These are phyloP conservation scores for Baronia brevicornis DNA, from an alignment of 2,888 invertebrate genomes.

Conservation along the genomic window DNA sequence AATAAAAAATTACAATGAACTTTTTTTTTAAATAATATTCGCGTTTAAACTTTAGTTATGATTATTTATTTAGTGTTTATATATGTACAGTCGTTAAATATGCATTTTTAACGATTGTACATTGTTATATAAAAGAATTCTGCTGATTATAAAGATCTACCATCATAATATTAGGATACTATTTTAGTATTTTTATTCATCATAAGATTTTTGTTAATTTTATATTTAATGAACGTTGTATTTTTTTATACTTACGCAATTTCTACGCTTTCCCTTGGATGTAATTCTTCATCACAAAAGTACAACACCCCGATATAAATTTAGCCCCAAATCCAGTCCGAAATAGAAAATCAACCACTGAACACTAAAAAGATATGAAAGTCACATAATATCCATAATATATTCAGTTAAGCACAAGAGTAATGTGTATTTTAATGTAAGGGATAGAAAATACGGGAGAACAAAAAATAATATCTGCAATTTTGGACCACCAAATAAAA, in stretches of 20 bases:
- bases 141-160: too few species aligned
- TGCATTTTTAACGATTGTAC: too few species aligned
- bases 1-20: too few species aligned
- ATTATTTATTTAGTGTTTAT: too few species aligned
- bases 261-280: constrained; percentile 37
- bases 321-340: constrained; percentile 55
- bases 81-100: too few species aligned
- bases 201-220: constrained; percentile 11
- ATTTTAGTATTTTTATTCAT: too few species aligned
- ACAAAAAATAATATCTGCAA: constrained; percentile 30
- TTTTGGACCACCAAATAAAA: constrained; percentile 20
- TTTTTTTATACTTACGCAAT: constrained; percentile 67
- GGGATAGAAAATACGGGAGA: constrained; percentile 36
- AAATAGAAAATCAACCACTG: constrained; percentile 57
- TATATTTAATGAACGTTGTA: constrained; percentile 26
- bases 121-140: too few species aligned
- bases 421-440: constrained; percentile 26
- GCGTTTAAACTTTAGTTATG: too few species aligned
- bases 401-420: constrained; percentile 34
- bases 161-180: too few species aligned
- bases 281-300: constrained; percentile 55
- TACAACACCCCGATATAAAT: constrained; percentile 39
- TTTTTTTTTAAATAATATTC: too few species aligned
- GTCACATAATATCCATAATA: constrained; percentile 46
- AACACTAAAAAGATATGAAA: constrained; percentile 31